Percentiles rank a stretch among this genome's conserved stretches.
phyloP scores from a whole-genome alignment of 2,113 vertebrate genomes.

The Chlamydotis undulata region DNA sequence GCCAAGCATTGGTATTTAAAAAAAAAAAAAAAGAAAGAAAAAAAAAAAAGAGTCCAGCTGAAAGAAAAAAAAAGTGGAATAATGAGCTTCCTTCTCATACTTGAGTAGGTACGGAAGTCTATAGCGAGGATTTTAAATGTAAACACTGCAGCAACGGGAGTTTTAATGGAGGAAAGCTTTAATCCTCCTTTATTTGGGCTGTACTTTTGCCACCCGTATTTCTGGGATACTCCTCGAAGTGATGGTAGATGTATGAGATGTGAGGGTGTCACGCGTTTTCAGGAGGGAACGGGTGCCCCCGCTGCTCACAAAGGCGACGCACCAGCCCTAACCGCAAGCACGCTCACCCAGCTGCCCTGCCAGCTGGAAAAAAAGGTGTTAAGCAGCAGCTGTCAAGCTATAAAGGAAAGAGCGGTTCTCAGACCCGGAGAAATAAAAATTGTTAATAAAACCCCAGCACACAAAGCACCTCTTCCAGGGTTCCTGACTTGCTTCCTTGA shows the following conservation, averaged over 20 bases:
- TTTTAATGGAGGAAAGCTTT: neutral
- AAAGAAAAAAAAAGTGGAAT: neutral
- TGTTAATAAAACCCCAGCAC: neutral
- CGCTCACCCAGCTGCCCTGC: slow-evolving; percentile 22
- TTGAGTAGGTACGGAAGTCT: neutral
- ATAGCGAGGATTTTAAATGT: neutral
- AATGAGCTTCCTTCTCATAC: neutral
- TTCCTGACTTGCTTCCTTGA: slow-evolving; percentile 29
- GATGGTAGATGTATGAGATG: neutral
- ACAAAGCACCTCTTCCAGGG: neutral
- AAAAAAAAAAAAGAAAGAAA: neutral
- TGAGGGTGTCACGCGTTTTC: neutral
- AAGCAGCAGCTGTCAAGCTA: slow-evolving; percentile 57
- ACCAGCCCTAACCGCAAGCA: neutral
- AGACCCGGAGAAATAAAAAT: slow-evolving; percentile 31
- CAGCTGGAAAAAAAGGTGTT: slow-evolving; percentile 50
- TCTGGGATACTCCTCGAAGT: neutral
- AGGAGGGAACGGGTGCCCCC: neutral
- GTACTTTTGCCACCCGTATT: neutral
- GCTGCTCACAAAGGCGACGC: slow-evolving; percentile 8
- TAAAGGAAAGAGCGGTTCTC: neutral
- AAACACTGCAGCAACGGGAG: neutral
- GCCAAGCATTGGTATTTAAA: neutral
- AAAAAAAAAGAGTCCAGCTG: neutral
- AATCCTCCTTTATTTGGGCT: neutral